Conservation (phyloP, 1,140 invertebrate species). For the Dysdera silvatica region DNA sequence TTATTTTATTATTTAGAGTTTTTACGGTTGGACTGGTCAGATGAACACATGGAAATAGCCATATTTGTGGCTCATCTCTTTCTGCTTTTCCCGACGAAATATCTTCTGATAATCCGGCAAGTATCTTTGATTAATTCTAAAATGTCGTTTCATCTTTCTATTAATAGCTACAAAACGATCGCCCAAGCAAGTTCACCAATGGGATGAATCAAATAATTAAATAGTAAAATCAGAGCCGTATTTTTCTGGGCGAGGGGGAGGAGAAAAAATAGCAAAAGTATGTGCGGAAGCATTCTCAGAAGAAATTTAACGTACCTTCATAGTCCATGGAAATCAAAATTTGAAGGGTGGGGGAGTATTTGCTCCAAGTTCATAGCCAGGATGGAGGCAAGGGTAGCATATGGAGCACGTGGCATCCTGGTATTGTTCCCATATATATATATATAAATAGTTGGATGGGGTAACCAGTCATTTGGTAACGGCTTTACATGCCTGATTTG, state of each 20-base stretch:
- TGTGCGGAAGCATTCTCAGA: neutral
- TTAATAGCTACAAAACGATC: neutral
- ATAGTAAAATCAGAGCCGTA: slow-evolving; percentile 3
- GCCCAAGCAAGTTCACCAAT: neutral
- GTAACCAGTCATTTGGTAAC: too few relatives aligned
- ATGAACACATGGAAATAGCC: slow-evolving; percentile 43
- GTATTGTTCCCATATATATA: too few relatives aligned
- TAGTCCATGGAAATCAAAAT: too few relatives aligned
- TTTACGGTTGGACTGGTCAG: slow-evolving; percentile 39
- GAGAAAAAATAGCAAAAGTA: neutral
- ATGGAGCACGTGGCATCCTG: too few relatives aligned
- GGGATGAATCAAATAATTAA: neutral
- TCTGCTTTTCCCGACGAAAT: slow-evolving; percentile 34
- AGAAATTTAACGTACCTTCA: too few relatives aligned
- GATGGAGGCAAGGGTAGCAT: too few relatives aligned
- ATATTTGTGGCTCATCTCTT: slow-evolving; percentile 37
- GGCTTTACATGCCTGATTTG: too few relatives aligned
- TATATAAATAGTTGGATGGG: too few relatives aligned
- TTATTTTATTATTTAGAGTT: slow-evolving; percentile 30
- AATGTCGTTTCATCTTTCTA: neutral
- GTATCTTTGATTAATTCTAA: neutral
- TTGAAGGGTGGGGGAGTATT: too few relatives aligned
- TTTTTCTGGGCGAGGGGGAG: neutral
- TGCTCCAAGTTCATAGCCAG: too few relatives aligned
- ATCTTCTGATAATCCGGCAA: slow-evolving; percentile 10